Base-by-base conservation (phyloP, 1,140 invertebrate species). In the Platyscapa corneri region DNA sequence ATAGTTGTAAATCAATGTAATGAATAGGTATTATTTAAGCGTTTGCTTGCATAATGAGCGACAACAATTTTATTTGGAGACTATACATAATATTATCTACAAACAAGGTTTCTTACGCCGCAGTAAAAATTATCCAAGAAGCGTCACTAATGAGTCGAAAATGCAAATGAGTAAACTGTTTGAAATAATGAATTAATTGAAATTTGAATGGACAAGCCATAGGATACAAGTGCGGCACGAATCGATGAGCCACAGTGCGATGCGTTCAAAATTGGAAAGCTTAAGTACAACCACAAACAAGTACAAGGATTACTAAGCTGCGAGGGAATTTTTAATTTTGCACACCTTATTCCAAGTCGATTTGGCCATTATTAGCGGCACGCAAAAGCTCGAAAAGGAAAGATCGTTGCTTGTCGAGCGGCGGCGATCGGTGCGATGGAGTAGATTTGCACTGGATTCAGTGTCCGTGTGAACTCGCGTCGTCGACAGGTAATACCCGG, bases 341-440 rank as follows among this genome's bases (percentile, higher is more conserved):
- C 87, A 85, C 87, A 90, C 90, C 89, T 89, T 90, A 88, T 88
- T 89, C 72, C 87, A 88, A 46, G 85, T 86, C 67, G 84, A 87
- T 87, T 90, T 90, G 42, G 87, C 87, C 90, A 91, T 91, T 37
- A 27, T 82, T 86, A 3, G 14, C 27, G 27, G 34, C 0, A 37
- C 30, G 7, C 65, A 60, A 27, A 27, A 60, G 3, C 5, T 60
- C 6, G 27, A 60, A n/a, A n/a, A n/a, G n/a, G n/a, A n/a, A n/a
- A 60, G 10, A 27, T 3, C 10, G 27, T 14, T 27, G 56, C 10
- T 60, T 3, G 0, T 60, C 27, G 3, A 27, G 2, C 18, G 2
- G 16, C 49, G 18, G 49, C 18, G 49, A 53, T n/a, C 67, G 32
- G 30, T 18, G 30, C 67, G 18, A 70, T 32, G 67, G 10, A 16